Conservation (phyloP, 1,140 invertebrate species). For the Pseudobourletiella spinata region DNA sequence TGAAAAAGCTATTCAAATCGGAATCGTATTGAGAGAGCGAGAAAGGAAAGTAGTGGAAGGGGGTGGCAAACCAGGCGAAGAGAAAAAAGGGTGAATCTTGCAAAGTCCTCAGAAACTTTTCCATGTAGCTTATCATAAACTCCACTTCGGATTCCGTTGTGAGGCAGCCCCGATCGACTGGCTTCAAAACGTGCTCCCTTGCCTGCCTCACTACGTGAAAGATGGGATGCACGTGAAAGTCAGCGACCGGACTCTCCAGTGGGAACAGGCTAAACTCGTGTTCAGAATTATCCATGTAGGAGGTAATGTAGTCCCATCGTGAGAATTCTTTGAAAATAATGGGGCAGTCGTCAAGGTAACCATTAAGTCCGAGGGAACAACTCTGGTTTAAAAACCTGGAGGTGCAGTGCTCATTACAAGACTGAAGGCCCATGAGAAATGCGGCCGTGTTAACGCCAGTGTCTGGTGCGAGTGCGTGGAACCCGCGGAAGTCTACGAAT, state of each 20-base stretch:
- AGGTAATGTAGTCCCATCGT: background rate
- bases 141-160: background rate
- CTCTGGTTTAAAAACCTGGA: background rate
- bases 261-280: background rate
- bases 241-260: background rate
- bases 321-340: background rate
- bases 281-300: background rate
- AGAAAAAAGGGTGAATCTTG: background rate
- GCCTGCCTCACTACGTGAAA: background rate
- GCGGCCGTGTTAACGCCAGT: background rate
- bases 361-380: background rate
- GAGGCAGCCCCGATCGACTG: background rate
- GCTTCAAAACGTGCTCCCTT: background rate
- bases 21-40: background rate
- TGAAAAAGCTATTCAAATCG: background rate
- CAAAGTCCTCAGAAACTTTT: background rate
- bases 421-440: background rate
- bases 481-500: background rate
- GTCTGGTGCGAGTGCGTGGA: background rate
- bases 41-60: background rate
- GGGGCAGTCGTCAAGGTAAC: background rate
- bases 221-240: background rate
- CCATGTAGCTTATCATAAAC: background rate
- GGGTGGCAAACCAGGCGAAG: background rate
- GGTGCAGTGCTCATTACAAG: background rate